Base-by-base conservation (phyloP, 2,888 invertebrate genomes). In the Leptinotarsa peninsularis region DNA sequence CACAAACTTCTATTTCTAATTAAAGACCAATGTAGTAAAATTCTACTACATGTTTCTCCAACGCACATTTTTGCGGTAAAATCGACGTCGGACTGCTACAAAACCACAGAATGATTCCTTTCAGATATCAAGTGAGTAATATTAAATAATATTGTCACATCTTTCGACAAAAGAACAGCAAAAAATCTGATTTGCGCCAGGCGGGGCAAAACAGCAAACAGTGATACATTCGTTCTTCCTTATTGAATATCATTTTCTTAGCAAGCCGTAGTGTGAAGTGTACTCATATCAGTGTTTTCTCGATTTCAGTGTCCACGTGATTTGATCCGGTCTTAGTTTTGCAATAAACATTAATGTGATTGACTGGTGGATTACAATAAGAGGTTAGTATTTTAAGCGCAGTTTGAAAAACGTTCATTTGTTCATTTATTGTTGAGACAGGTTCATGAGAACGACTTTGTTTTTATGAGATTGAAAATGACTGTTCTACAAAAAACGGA, bases 271-370 rank as follows among this genome's bases (percentile, higher is more conserved):
- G 73, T 76, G 75, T 72, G 71, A 68, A 73, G 74, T 72, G 73
- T 58, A 43, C 58, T 43, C 49, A 58, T 58, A 56, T 58, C 56
- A 76, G 68, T 75, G 75, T 75, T 77, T 75, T 79, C 74, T 69
- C 56, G 76, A 76, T 79, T 73, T 73, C 69, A 74, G 77, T 76
- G 74, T 74, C 74, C 75, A 67, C 72, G 66, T 79, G 76, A 75
- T 66, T 67, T 76, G 74, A 77, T 76, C 75, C 76, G 79, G 75
- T 76, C 76, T 74, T 67, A 77, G 77, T 79, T 76, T 77, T 77
- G 77, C 74, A 79, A 79, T 68, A 79, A 77, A 76, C 66, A 71
- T 77, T 73, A 74, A 74, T 75, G 75, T 76, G 74, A 72, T 72
- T 73, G 67, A 71, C 49, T 70, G 58, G 67, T 72, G 72, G 75